Conservation (phyloP, 2,888 invertebrate species). For the Plebejus melissa region DNA sequence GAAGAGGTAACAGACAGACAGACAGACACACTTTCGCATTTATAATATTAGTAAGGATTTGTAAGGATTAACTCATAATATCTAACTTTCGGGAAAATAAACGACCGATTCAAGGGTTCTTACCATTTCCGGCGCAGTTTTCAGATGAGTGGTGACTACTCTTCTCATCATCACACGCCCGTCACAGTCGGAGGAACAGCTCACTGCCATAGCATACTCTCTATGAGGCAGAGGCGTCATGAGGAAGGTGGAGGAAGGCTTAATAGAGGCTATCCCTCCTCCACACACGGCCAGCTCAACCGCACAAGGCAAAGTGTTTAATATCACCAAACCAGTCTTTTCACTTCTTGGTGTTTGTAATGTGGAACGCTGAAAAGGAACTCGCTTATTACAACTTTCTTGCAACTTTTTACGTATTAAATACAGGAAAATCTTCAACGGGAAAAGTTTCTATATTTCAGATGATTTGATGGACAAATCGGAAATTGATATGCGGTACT, state of each 20-base stretch:
- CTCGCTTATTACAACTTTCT: no score
- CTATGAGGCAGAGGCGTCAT: constrained; percentile 60
- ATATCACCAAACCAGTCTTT: constrained; percentile 77
- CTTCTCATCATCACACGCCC: constrained; percentile 57
- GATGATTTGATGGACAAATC: no score
- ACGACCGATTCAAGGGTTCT: not conserved
- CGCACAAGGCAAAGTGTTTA: constrained; percentile 82
- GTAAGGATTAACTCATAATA: no score
- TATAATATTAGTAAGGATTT: no score
- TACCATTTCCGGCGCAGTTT: constrained; percentile 59
- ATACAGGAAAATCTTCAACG: no score
- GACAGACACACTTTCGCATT: no score
- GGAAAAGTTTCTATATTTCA: no score
- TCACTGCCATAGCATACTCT: constrained; percentile 44
- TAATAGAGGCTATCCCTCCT: constrained; percentile 55
- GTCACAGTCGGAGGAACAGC: constrained; percentile 52
- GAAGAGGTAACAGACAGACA: no score
- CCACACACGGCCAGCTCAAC: constrained; percentile 59
- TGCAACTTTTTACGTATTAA: no score
- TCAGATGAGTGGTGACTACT: constrained; percentile 45
- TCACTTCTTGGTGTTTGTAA: constrained; percentile 61
- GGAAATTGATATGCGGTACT: no score
- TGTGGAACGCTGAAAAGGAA: constrained; percentile 56
- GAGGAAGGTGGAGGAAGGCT: constrained; percentile 59
- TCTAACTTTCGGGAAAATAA: no score